These are phyloP conservation scores for Stomorhina lunata DNA, from an alignment of 2,888 invertebrate genomes.

Conservation along the genomic window DNA sequence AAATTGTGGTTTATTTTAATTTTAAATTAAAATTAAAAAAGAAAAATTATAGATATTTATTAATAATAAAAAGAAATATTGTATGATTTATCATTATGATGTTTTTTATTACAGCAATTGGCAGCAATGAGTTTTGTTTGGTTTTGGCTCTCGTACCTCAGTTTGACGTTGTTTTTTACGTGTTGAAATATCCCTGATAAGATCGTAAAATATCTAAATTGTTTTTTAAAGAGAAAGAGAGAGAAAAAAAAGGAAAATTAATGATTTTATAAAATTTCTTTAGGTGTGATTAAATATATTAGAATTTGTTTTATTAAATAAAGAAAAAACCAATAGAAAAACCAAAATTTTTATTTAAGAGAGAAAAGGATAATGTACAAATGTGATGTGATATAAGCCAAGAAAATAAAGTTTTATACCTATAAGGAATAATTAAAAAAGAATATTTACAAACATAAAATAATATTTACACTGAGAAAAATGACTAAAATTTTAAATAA, in stretches of 20 bases:
- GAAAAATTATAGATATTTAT: constrained; percentile 16
- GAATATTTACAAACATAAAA: background rate
- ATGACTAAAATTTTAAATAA: background rate
- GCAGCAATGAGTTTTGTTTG: constrained; percentile 80
- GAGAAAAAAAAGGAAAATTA: constrained; percentile 13
- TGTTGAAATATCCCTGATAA: constrained; percentile 80
- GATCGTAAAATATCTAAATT: constrained; percentile 80
- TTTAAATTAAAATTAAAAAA: constrained; percentile 47
- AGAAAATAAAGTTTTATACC: constrained; percentile 2
- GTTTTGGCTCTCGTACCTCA: constrained; percentile 79
- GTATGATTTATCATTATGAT: constrained; percentile 48
- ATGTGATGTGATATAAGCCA: constrained; percentile 18
- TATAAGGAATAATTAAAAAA: background rate
- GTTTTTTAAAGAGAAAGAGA: background rate
- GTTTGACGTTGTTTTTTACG: constrained; percentile 80
- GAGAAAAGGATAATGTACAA: constrained; percentile 26
- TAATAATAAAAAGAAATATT: constrained; percentile 44
- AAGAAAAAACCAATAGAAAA: constrained; percentile 16
- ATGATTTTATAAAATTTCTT: too few species aligned
- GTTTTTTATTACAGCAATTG: constrained; percentile 78
- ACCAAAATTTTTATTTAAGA: background rate
- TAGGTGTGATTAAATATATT: too few species aligned
- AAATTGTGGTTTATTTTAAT: constrained; percentile 57
- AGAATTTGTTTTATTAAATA: background rate
- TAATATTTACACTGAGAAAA: constrained; percentile 1